These are phyloP conservation scores for Jacana jacana DNA, from an alignment of 2,113 vertebrate genomes.

Conservation along the genomic window DNA sequence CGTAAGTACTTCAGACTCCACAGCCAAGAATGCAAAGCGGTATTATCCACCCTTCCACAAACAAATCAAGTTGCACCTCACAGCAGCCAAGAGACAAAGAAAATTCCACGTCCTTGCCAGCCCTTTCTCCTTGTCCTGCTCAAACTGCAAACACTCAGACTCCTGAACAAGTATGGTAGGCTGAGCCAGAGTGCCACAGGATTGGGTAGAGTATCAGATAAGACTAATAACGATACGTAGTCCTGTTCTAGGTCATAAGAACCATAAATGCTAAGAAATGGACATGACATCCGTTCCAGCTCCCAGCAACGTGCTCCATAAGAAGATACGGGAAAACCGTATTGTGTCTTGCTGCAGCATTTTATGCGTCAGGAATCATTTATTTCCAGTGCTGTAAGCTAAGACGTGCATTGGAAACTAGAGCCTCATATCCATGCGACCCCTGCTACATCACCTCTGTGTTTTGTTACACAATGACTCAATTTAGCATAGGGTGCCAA, in stretches of 20 bases:
- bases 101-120: neutral
- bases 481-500: neutral
- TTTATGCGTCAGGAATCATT: neutral
- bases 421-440: neutral
- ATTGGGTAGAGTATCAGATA: neutral
- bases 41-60: neutral
- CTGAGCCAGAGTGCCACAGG: neutral
- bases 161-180: neutral
- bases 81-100: neutral
- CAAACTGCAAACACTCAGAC: neutral
- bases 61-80: neutral
- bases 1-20: neutral
- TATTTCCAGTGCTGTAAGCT: neutral
- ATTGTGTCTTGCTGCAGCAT: neutral
- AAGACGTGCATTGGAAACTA: neutral
- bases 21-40: neutral
- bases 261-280: neutral
- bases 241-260: neutral
- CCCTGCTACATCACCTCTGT: neutral
- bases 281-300: neutral
- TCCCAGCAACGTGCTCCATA: neutral
- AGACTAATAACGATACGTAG: neutral
- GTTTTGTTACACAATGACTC: neutral
- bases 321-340: neutral
- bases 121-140: neutral